These are phyloP conservation scores for Spheniscus humboldti DNA, from an alignment of 2,797 vertebrate species.

Conservation along the genomic window DNA sequence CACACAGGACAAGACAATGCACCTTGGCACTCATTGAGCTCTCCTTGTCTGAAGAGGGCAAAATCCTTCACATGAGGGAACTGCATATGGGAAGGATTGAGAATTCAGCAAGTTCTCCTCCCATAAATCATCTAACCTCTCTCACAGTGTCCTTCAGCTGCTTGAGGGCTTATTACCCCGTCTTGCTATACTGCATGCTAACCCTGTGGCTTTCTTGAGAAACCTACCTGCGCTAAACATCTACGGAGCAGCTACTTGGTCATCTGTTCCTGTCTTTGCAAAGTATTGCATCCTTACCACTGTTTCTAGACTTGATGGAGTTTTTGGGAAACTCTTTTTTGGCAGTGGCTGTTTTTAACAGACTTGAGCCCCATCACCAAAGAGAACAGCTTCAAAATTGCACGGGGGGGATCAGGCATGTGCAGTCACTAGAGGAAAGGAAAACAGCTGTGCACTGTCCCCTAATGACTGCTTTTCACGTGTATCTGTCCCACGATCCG, in stretches of 20 bases:
- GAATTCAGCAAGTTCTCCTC: background rate
- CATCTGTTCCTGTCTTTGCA: background rate
- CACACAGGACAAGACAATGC: background rate
- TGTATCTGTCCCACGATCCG: background rate
- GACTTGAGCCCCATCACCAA: background rate
- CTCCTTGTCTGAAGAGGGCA: background rate
- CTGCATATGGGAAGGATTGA: background rate
- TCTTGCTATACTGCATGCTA: background rate
- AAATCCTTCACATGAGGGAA: background rate
- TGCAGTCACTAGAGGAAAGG: background rate
- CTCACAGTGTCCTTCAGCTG: background rate
- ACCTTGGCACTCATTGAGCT: background rate
- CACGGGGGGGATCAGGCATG: accelerated
- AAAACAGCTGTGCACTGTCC: background rate
- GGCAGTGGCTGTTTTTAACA: background rate
- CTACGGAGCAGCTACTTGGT: background rate
- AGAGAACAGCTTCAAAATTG: background rate
- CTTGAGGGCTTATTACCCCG: background rate
- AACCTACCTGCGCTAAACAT: background rate
- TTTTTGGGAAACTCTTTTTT: background rate
- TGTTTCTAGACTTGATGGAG: background rate
- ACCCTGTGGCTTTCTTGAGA: background rate
- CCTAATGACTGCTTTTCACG: background rate
- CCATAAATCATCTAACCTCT: background rate
- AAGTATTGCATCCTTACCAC: background rate